Percentiles rank a stretch among this genome's conserved stretches.
phyloP scores from a whole-genome alignment of 2,888 invertebrate genomes.

The Lasius fuliginosus region DNA sequence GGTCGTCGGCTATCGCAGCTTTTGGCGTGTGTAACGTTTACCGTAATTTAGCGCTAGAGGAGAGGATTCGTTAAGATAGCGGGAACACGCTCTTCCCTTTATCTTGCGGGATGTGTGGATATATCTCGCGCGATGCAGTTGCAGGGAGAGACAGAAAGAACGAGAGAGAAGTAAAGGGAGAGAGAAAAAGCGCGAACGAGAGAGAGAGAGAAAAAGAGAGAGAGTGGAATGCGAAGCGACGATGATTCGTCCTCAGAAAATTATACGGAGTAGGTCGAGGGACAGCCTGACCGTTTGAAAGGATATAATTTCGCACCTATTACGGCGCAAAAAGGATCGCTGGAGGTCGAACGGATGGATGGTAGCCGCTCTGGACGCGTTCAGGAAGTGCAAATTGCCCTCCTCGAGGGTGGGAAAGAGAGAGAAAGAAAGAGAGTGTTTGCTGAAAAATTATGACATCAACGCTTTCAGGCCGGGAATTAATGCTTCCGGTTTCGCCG shows the following conservation, averaged over 20 bases:
- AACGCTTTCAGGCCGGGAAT: conserved; percentile 49
- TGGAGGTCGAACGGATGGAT: conserved; percentile 63
- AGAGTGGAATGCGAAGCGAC: conserved; percentile 77
- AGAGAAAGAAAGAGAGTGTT: conserved; percentile 28
- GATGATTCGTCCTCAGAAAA: conserved; percentile 73
- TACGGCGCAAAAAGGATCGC: conserved; percentile 62
- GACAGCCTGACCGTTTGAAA: conserved; percentile 56
- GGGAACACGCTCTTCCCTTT: conserved; percentile 37
- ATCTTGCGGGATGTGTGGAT: conserved; percentile 43
- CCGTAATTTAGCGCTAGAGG: conserved; percentile 34
- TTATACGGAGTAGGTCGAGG: conserved; percentile 67
- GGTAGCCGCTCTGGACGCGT: conserved; percentile 59
- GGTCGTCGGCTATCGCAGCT: conserved; percentile 28
- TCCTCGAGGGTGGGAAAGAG: conserved; percentile 26
- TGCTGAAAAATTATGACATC: conserved; percentile 55
- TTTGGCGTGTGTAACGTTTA: conserved; percentile 47
- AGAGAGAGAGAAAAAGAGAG: not conserved
- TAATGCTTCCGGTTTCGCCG: conserved; percentile 49
- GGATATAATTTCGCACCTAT: conserved; percentile 71
- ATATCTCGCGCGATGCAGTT: conserved; percentile 66
- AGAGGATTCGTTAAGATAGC: conserved; percentile 51
- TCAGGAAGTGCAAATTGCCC: conserved; percentile 61
- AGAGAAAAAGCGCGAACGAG: not conserved
- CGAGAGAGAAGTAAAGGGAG: not conserved
- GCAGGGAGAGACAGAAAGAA: conserved; percentile 11